Base-by-base conservation (phyloP, 1,140 invertebrate genomes). In the Drosophila tani region DNA sequence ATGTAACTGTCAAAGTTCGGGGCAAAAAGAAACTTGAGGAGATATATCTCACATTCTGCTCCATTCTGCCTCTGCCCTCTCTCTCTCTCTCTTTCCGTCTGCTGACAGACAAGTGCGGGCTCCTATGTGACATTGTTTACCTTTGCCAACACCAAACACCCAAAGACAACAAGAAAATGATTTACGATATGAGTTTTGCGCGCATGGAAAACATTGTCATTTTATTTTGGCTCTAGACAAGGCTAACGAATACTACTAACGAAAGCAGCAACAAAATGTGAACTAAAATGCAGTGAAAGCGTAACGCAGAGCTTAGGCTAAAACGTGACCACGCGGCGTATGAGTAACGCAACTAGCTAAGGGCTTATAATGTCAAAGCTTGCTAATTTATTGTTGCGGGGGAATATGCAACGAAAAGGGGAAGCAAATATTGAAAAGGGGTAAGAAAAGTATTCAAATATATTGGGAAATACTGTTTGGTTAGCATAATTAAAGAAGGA, bases 51-150 rank as follows among this genome's bases (percentile, higher is more conserved):
- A 50, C 38, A 59, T 43, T 43, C 21, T 17, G 19, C 29, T 38
- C 56, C 27, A 35, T 12, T 38, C 14, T 4, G 38, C 43, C 17
- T n/a, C 1, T 5, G 5, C 12, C 21, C 15, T 21, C 32, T 29
- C 35, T 59, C 41, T 21, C 50, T 62, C 49, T 59, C 19, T 64
- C 46, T 45, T 41, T 35, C 47, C 27, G 11, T 17, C 55, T 70
- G 47, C n/a, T 58, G 51, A 50, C 68, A 68, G 79, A 82, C 74
- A 82, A 75, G 56, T 79, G 80, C 71, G 70, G 47, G 50, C 45
- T 77, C 70, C 73, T 77, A 67, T 83, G 62, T 88, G 83, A 84
- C 84, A 80, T 60, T 88, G 81, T 88, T 87, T 88, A 87, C 83
- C 83, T 83, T 83, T 69, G 84, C 47, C 70, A 87, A 65, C 73